Percentiles rank a stretch among this genome's conserved stretches.
Conservation (phyloP, 2,888 invertebrate genomes). For the Bruchidius siliquastri region DNA sequence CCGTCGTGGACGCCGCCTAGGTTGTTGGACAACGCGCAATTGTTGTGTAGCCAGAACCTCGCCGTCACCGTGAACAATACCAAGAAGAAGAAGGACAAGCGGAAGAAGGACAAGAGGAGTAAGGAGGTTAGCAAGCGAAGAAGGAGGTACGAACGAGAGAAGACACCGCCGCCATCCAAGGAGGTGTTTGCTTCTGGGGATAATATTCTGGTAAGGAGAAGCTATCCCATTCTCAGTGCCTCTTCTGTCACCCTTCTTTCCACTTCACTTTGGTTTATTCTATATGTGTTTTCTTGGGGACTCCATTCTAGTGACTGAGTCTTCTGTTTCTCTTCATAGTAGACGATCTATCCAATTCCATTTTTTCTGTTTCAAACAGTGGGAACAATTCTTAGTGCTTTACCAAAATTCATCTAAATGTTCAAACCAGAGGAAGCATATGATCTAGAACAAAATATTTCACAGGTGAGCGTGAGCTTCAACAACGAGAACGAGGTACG, state of each 20-base stretch:
- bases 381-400: too few species aligned
- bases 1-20: conserved; percentile 63
- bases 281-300: too few species aligned
- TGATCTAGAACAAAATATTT: too few species aligned
- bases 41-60: conserved; percentile 51
- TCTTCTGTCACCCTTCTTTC: too few species aligned
- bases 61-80: conserved; percentile 59
- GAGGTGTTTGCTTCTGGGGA: conserved; percentile 91
- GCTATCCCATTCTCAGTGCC: too few species aligned
- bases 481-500: conserved; percentile 59
- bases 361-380: too few species aligned
- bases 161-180: conserved; percentile 68
- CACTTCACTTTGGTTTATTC: too few species aligned
- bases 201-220: conserved; percentile 69
- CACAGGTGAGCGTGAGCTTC: conserved; percentile 71
- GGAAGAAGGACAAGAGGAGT: conserved; percentile 30
- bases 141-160: conserved; percentile 42
- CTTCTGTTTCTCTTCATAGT: too few species aligned
- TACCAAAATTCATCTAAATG: too few species aligned
- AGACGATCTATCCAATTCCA: too few species aligned
- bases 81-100: conserved; percentile 41
- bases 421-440: too few species aligned
- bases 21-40: conserved; percentile 34
- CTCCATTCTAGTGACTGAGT: too few species aligned
- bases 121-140: conserved; percentile 35